Evolutionary conservation across 64 coral and sea anemone genomes (phyloP).

Genomic region (Dendronephthya gigantea): DNA sequence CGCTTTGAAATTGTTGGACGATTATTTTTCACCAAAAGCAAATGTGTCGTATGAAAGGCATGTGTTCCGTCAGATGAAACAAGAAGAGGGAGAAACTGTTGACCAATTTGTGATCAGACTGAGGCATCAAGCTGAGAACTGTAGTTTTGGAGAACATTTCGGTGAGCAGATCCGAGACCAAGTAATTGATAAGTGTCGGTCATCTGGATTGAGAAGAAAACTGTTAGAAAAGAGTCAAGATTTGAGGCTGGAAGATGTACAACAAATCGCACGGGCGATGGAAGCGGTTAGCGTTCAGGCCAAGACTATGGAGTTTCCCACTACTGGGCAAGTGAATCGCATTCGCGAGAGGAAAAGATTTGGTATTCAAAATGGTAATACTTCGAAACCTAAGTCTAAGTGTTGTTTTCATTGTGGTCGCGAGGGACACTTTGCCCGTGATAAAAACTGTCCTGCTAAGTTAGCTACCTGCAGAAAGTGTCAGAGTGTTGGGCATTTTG

Average conservation of each 20-base stretch:
- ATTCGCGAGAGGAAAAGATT: too few relatives aligned
- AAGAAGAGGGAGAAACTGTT: not conserved
- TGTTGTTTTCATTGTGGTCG: too few relatives aligned
- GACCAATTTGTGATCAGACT: not conserved
- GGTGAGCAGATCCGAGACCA: conserved; percentile 22
- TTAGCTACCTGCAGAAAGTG: not conserved
- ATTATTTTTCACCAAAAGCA: not conserved
- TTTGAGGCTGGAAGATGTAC: not conserved
- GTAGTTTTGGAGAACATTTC: not conserved
- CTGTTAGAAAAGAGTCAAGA: conserved; percentile 20
- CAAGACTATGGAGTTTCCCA: not conserved
- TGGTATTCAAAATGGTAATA: too few relatives aligned
- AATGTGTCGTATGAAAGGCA: not conserved
- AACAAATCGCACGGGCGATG: not conserved
- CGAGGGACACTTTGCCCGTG: too few relatives aligned
- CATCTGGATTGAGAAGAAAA: conserved; percentile 19
- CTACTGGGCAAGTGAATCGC: too few relatives aligned
- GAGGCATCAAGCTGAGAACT: not conserved
- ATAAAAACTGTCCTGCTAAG: not conserved
- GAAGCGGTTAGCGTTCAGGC: conserved; percentile 11
- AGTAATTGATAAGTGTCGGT: conserved; percentile 21
- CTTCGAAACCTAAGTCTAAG: too few relatives aligned
- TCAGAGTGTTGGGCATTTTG: not conserved
- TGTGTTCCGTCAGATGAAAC: not conserved
- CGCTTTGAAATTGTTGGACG: not conserved